Evolutionary conservation across 2,797 vertebrate genomes (phyloP).

Genomic region (Anas capensis): DNA sequence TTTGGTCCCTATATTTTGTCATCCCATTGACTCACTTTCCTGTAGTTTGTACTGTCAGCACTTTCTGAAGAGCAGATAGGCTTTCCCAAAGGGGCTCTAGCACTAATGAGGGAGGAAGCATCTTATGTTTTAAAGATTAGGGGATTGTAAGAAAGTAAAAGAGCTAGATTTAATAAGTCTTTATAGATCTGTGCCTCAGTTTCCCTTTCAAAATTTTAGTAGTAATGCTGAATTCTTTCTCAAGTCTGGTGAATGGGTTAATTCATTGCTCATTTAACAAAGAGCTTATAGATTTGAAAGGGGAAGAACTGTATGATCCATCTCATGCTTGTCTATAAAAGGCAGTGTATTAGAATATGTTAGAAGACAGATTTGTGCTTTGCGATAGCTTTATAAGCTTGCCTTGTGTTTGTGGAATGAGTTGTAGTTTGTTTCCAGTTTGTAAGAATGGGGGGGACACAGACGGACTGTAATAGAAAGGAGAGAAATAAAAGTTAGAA

Average conservation of each 20-base stretch:
- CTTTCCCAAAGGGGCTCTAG: conserved; percentile 35
- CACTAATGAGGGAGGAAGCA: conserved; percentile 27
- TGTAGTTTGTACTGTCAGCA: conserved; percentile 44
- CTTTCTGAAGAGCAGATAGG: conserved; percentile 11
- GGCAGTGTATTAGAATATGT: conserved; percentile 24
- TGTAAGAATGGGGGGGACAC: not conserved
- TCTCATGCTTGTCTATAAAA: conserved; percentile 11
- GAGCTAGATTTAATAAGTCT: not conserved
- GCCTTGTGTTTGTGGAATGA: conserved; percentile 22
- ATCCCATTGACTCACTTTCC: conserved; percentile 21
- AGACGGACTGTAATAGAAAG: not conserved
- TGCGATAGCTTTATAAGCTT: not conserved
- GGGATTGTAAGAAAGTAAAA: not conserved
- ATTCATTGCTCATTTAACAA: conserved; percentile 63
- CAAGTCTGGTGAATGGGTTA: conserved; percentile 19
- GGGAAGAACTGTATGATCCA: conserved; percentile 28
- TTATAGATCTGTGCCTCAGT: conserved; percentile 26
- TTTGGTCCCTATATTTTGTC: conserved; percentile 33
- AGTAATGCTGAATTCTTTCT: conserved; percentile 5
- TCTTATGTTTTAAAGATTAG: conserved; percentile 59
- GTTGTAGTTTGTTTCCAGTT: conserved; percentile 4
- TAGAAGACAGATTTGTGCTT: conserved; percentile 51
- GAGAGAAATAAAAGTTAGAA: conserved; percentile 22
- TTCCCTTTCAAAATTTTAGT: conserved; percentile 23
- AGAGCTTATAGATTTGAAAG: conserved; percentile 47